Evolutionary conservation across 2,888 invertebrate species (phyloP), one percentile per base, ranked within the genome.

Genomic region (Phortica magna): DNA sequence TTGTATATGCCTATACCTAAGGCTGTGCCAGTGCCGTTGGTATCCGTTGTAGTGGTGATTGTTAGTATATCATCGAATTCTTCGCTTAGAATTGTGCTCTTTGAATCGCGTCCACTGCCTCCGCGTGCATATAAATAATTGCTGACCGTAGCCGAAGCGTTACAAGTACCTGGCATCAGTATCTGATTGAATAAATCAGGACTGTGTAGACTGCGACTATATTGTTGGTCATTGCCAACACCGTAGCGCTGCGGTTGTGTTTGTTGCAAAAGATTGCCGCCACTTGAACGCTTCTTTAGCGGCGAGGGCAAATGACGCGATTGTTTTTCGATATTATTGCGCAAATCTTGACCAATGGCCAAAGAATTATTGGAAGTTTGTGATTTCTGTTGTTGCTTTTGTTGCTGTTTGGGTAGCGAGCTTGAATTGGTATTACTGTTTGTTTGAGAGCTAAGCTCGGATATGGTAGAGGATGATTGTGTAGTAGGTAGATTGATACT

Each of bases 21-120:
- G 14, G 55, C n/a, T 55, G 14, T 14, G n/a, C 17, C 17, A n/a
- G 89, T 88, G 77, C 83, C 87, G 74, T 86, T 89, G 74, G 86
- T 89, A 76, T 91, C 91, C 5, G 90, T 90, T 70, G 91, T 91
- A 5, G 91, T 91, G 14, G 91, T 92, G 76, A 92, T 91, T 12
- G 92, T 92, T 14, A 92, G 81, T 77, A 92, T 91, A 80, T 92
- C 92, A 80, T 92, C 92, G 72, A 91, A 92, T 76, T 92, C 92
- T 75, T 92, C 92, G 76, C 91, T 92, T 4, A 92, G 82, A 65
- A 92, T 90, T 22, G 92, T 91, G 77, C 89, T 92, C 76, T 91
- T 91, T 17, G 91, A 91, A 77, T 91, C 91, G 17, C 91, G 89
- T 43, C 92, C 91, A 81, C 89, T 88, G 55, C 89, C 89, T 7